phyloP scores from a whole-genome alignment of 2,888 invertebrate genomes.

The Palloptera scutellata region DNA sequence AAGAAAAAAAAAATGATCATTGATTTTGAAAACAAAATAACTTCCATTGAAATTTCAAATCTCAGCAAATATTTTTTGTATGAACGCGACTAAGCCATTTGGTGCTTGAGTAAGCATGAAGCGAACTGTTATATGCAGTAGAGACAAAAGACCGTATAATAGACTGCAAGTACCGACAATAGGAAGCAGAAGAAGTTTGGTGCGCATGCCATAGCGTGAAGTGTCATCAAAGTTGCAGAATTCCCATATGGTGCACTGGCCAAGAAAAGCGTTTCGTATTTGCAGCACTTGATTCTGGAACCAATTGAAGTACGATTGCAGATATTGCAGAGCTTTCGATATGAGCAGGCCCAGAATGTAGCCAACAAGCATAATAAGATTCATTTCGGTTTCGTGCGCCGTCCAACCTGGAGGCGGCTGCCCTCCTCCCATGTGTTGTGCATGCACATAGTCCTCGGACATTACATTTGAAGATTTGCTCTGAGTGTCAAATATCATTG shows the following conservation, averaged over 20 bases:
- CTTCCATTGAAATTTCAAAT: conserved; percentile 1
- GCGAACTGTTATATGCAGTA: conserved; percentile 39
- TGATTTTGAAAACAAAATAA: too few relatives aligned
- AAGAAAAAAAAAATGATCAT: neutral
- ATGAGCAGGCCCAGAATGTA: conserved; percentile 45
- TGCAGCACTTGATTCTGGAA: conserved; percentile 44
- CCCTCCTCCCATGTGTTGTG: neutral
- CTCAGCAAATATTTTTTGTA: conserved; percentile 34
- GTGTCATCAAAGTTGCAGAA: conserved; percentile 50
- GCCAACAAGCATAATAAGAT: conserved; percentile 50
- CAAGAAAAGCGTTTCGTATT: conserved; percentile 46
- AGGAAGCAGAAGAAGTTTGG: conserved; percentile 49
- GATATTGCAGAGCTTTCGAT: conserved; percentile 46
- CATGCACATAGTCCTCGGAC: neutral
- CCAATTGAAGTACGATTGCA: conserved; percentile 50
- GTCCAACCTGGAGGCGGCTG: neutral
- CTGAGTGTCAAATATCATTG: conserved; percentile 21
- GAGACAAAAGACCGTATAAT: conserved; percentile 43
- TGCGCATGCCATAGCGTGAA: conserved; percentile 40
- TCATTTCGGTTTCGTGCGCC: conserved; percentile 39
- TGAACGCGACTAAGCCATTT: conserved; percentile 29
- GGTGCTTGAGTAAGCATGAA: conserved; percentile 38
- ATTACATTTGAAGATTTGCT: neutral
- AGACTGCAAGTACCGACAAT: conserved; percentile 43
- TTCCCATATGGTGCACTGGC: conserved; percentile 45